A percentile compares a stretch with the other conserved stretches of the same genome.
These are phyloP conservation scores for Mirza zaza DNA, from an alignment of 2,113 vertebrate species.

Conservation along the genomic window DNA sequence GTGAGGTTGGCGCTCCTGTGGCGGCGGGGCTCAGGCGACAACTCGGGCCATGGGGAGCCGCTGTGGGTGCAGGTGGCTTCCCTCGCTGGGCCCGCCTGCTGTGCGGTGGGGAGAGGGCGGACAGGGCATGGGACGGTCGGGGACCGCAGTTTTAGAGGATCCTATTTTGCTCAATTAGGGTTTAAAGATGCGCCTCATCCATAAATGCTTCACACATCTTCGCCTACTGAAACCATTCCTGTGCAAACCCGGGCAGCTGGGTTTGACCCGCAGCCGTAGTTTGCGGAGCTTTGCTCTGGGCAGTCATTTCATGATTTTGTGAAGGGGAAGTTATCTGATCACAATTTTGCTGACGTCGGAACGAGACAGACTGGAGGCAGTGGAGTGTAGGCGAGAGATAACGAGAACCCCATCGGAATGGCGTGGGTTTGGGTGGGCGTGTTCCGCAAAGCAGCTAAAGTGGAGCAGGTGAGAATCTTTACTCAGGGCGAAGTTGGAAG, in stretches of 20 bases:
- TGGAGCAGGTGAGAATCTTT: background rate
- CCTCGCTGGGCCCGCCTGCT: too few relatives aligned
- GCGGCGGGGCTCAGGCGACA: too few relatives aligned
- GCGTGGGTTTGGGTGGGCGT: background rate
- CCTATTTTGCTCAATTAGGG: background rate
- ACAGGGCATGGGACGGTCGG: too few relatives aligned
- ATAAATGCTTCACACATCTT: background rate
- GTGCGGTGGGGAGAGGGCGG: too few relatives aligned
- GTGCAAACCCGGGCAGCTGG: background rate
- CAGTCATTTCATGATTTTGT: conserved; percentile 1
- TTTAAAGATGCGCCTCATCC: background rate
- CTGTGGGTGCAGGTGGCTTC: too few relatives aligned
- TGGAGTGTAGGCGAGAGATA: background rate
- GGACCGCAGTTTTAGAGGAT: background rate
- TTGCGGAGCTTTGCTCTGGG: background rate
- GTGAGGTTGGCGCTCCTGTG: too few relatives aligned
- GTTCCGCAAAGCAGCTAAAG: background rate
- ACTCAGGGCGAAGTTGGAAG: background rate
- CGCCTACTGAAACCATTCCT: background rate
- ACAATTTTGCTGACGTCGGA: background rate
- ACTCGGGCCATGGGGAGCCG: too few relatives aligned
- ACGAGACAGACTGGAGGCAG: background rate
- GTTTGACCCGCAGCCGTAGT: background rate
- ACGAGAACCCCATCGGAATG: background rate
- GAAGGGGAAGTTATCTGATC: background rate